Conservation (phyloP, 2,113 vertebrate species). For the Lethenteron camtschaticum region DNA sequence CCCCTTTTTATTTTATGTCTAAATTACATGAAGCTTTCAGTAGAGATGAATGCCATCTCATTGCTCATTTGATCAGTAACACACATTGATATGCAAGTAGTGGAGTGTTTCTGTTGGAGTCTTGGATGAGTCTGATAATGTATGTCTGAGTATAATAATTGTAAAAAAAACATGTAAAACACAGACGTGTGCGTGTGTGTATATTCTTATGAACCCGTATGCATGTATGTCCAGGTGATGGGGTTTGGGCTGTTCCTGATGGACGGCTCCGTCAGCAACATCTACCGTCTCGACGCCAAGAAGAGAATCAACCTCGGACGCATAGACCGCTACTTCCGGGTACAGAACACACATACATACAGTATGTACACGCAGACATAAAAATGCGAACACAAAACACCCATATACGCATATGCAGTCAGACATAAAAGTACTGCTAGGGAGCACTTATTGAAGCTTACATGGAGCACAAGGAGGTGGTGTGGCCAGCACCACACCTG, state of each 20-base stretch:
- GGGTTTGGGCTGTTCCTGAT: slow-evolving; percentile 92
- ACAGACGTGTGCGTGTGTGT: background rate
- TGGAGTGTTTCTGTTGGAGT: too few species aligned
- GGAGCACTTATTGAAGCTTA: too few species aligned
- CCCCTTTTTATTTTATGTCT: too few species aligned
- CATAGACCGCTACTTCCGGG: slow-evolving; percentile 98
- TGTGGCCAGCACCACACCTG: too few species aligned
- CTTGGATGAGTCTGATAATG: too few species aligned
- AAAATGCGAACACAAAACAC: background rate
- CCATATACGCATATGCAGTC: background rate
- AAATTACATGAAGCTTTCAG: too few species aligned
- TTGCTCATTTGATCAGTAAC: too few species aligned
- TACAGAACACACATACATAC: slow-evolving; percentile 16
- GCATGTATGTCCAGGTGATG: slow-evolving; percentile 47
- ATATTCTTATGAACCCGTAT: background rate
- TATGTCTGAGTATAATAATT: too few species aligned
- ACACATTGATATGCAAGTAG: too few species aligned
- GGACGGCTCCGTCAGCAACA: slow-evolving; percentile 96
- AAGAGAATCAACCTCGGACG: slow-evolving; percentile 98
- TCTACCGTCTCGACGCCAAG: slow-evolving; percentile 93
- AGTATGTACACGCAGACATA: background rate
- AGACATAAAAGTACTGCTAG: background rate
- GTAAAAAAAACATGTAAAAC: too few species aligned
- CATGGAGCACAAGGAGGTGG: too few species aligned
- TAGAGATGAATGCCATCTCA: too few species aligned